These are phyloP conservation scores for Hesperophylax magnus DNA, from an alignment of 1,140 invertebrate species.

Conservation along the genomic window DNA sequence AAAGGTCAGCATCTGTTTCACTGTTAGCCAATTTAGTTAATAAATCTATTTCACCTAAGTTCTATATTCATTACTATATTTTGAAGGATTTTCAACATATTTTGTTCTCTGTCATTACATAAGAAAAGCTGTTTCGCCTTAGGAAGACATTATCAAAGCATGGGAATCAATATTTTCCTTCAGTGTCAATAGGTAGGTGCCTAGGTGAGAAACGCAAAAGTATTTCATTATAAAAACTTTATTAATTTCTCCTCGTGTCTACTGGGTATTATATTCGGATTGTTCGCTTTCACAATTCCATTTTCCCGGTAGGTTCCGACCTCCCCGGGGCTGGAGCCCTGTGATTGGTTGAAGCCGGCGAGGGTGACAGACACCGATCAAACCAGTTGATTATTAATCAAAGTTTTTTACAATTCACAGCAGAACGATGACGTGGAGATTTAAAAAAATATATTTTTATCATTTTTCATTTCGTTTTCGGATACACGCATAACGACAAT, in stretches of 20 bases:
- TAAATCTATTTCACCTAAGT: no score
- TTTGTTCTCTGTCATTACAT: no score
- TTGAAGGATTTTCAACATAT: no score
- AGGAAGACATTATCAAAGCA: no score
- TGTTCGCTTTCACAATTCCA: conserved; percentile 5
- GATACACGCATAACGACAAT: conserved; percentile 50
- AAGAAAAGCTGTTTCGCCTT: no score
- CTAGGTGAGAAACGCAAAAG: no score
- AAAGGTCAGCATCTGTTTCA: no score
- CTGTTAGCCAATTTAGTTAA: no score
- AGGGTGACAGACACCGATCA: conserved; percentile 57
- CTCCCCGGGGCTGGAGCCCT: background rate
- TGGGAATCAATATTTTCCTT: no score
- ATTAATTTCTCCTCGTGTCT: background rate
- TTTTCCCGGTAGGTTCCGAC: background rate
- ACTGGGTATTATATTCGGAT: background rate
- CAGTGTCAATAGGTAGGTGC: no score
- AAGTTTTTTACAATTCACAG: conserved; percentile 57
- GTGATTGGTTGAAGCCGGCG: conserved; percentile 49
- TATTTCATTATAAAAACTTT: conserved; percentile 12
- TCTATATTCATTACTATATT: no score
- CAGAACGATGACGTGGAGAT: conserved; percentile 55
- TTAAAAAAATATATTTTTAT: conserved; percentile 45
- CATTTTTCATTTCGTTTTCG: conserved; percentile 54
- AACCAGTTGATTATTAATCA: conserved; percentile 58